Evolutionary conservation across 2,888 invertebrate genomes (phyloP), one percentile per base, ranked within the genome.

Genomic region (Pecten maximus): DNA sequence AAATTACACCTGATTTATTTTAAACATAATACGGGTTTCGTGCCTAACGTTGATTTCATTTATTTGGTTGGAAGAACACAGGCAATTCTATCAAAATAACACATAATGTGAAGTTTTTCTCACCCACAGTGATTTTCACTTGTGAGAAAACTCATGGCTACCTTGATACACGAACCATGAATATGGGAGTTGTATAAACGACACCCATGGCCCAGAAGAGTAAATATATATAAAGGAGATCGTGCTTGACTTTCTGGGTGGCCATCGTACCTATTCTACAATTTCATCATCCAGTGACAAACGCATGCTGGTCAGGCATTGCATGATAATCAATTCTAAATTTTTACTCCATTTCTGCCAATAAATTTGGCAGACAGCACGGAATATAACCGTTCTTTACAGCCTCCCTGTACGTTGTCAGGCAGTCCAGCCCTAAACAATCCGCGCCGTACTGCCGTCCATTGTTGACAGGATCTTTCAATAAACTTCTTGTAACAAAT

Each of bases 401-500:
- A 28, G 35, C 12, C 74, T 28, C 10, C 8, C 74, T 35, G 28
- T 74, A 74, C 28, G 74, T 74, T 74, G 74, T 74, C 74, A 74
- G 74, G 74, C 74, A 35, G 74, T 74, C 74, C 74, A 23, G 35
- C 74, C 74, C 74, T 74, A 74, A 74, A 74, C 74, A 74, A 74
- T 74, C 74, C 10, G 35, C 74, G 74, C 74, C 74, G 35, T 28
- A 74, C 74, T 74, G 15, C 74, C 74, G 74, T 8, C 74, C 74
- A 35, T 35, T 88, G 88, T 48, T 88, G 88, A 88, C 88, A 88
- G 88, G 48, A 44, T 19, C 40, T 88, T 40, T 88, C 88, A 88
- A 88, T 48, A 88, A 40, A 48, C 40, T 40, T 88, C 88, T 44
- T 88, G 88, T 44, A 88, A 88, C 88, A 88, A 88, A 88, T 88